phyloP scores from a whole-genome alignment of 37 sponge, comb jelly and placozoan species.

The Crambe crambe region DNA sequence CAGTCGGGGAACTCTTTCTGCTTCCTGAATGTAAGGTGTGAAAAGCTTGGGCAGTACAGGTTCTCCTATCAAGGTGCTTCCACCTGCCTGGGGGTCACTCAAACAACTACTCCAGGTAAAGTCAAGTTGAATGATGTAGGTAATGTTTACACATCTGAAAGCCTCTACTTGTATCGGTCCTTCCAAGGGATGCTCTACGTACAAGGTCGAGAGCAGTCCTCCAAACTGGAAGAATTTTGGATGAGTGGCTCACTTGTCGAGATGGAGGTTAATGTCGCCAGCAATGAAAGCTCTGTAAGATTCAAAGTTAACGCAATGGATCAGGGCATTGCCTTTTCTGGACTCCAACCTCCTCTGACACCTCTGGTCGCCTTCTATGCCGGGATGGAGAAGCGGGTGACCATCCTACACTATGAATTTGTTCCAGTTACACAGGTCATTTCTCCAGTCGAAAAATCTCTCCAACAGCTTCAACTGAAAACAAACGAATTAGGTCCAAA shows the following conservation, averaged over 20 bases:
- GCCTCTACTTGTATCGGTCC: slow-evolving; percentile 52
- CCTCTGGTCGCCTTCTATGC: slow-evolving; percentile 60
- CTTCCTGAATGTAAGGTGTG: slow-evolving; percentile 21
- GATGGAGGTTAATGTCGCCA: slow-evolving; percentile 17
- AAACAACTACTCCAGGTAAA: not conserved
- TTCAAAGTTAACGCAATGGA: slow-evolving; percentile 31
- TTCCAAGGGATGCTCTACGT: slow-evolving; percentile 48
- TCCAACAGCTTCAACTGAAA: not conserved
- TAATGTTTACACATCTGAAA: slow-evolving; percentile 30
- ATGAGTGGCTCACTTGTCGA: slow-evolving; percentile 51
- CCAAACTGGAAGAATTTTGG: slow-evolving; percentile 56
- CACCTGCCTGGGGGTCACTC: slow-evolving; percentile 43
- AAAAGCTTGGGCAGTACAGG: slow-evolving; percentile 12
- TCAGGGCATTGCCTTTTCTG: slow-evolving; percentile 46
- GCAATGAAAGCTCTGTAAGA: slow-evolving; percentile 5
- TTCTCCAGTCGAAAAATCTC: not conserved
- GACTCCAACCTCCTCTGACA: slow-evolving; percentile 22
- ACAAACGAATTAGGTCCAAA: not conserved
- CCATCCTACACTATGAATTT: slow-evolving; percentile 41
- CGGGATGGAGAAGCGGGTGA: slow-evolving; percentile 50
- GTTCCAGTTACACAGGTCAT: not conserved
- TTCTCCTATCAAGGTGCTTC: slow-evolving; percentile 62
- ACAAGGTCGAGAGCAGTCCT: slow-evolving; percentile 25
- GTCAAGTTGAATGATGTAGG: not conserved
- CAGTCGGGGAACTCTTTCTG: slow-evolving; percentile 47